Evolutionary conservation across 2,113 vertebrate species (phyloP).

Genomic region (Gambusia holbrooki): DNA sequence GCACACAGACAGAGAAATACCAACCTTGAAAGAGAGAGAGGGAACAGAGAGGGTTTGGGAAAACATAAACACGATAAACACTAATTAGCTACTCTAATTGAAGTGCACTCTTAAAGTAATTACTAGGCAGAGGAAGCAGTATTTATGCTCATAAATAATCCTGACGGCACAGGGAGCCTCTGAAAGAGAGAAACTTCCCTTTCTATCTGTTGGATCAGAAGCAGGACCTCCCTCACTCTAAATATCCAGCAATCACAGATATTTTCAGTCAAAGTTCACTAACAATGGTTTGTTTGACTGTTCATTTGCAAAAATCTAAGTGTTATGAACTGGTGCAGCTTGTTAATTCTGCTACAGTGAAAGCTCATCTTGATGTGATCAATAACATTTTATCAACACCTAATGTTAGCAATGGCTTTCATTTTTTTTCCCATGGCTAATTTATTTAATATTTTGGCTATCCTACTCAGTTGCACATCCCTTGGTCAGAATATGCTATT

Average conservation of each 20-base stretch:
- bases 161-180: conserved; percentile 49
- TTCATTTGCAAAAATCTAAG: conserved; percentile 21
- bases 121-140: conserved; percentile 73
- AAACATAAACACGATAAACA: conserved; percentile 75
- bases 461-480: no score
- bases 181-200: conserved; percentile 29
- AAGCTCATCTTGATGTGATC: neutral
- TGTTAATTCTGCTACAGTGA: no score
- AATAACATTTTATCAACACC: no score
- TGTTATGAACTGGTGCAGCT: neutral
- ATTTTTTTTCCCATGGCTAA: no score
- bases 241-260: conserved; percentile 52
- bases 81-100: conserved; percentile 80
- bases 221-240: conserved; percentile 9
- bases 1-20: conserved; percentile 37
- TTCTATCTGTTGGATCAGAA: conserved; percentile 38
- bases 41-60: conserved; percentile 18
- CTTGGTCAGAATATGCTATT: no score
- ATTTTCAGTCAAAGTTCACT: conserved; percentile 35
- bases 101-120: conserved; percentile 79
- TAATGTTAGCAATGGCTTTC: neutral
- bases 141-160: conserved; percentile 77
- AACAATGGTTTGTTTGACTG: conserved; percentile 29
- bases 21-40: conserved; percentile 28
- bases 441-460: no score